Base-by-base conservation (phyloP, 37 sponge, comb jelly and placozoan species). In the Corticium candelabrum region DNA sequence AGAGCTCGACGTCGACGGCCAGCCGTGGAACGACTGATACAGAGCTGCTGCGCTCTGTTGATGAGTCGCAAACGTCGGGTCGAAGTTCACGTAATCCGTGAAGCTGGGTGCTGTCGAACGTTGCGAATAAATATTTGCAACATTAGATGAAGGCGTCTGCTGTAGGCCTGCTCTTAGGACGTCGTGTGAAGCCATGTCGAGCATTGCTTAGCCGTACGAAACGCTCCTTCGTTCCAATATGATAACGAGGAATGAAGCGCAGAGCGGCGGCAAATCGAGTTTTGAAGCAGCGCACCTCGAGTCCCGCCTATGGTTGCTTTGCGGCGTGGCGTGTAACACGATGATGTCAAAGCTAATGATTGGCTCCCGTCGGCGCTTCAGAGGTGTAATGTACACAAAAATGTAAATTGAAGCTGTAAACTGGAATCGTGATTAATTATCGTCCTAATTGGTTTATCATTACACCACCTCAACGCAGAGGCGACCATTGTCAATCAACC, bases 251-350 rank as follows among this genome's bases (percentile, higher is more conserved):
- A 50, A 50, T 50, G 62, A 50, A 50, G 62, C 62, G 62, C 11
- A 21, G 11, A 11, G 62, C 21, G 15, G 15, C 15, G 21, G 21
- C 62, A 50, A 50, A 50, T 50, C 62, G 62, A 50, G 62, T 50
- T 50, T 50, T 50, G 62, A 50, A 50, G 15, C 15, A 11, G 62
- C 11, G 62, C 62, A 27, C 62, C 62, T 11, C 11, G 11, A 21
- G 15, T 21, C 62, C 62, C 62, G 62, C 62, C 62, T 50, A 11
- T 21, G 15, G 62, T 50, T 50, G 62, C 62, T 50, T 50, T 50
- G 62, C 62, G 62, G 62, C 21, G 62, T 50, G 62, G 62, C 62
- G 62, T 50, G 62, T 50, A 50, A 50, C 62, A 50, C 62, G 62
- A 50, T 50, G 62, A 50, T 50, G 62, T 50, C 62, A 50, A 50